phyloP scores from a whole-genome alignment of 1,140 invertebrate genomes.

The Oncopeltus fasciatus region DNA sequence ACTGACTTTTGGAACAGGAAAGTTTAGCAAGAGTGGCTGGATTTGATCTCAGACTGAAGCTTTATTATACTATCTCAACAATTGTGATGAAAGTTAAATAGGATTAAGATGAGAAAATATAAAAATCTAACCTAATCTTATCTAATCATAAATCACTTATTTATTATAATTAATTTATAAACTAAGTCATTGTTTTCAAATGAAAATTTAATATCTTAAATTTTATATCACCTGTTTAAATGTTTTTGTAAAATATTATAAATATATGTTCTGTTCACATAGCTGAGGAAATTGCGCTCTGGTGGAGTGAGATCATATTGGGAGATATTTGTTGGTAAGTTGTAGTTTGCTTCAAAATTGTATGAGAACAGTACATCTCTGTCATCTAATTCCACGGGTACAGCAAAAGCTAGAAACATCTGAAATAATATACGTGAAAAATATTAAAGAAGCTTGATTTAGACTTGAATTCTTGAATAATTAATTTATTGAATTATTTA shows the following conservation, averaged over 20 bases:
- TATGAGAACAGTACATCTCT: constrained; percentile 55
- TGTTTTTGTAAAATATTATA: constrained; percentile 10
- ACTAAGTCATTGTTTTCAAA: too few relatives aligned
- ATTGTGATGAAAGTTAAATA: background rate
- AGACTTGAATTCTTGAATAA: too few relatives aligned
- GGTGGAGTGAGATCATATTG: constrained; percentile 18
- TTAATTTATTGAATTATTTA: too few relatives aligned
- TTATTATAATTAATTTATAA: too few relatives aligned
- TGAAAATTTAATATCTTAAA: too few relatives aligned
- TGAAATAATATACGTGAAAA: too few relatives aligned
- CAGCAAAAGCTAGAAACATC: constrained; percentile 51
- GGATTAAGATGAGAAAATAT: background rate
- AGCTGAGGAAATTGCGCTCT: background rate
- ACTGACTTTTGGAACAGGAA: too few relatives aligned
- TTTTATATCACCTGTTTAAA: background rate
- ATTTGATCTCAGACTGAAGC: too few relatives aligned
- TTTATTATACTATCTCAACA: too few relatives aligned
- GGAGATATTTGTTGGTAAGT: constrained; percentile 29
- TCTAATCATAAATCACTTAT: background rate
- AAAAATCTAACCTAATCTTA: background rate
- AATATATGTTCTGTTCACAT: constrained; percentile 14
- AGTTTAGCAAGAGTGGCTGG: too few relatives aligned
- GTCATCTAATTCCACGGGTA: constrained; percentile 51
- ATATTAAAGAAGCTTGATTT: too few relatives aligned
- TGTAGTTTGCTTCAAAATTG: constrained; percentile 59